Percentiles rank a stretch among this genome's conserved stretches.
Conservation (phyloP, 1,140 invertebrate species). For the Goniozus legneri region DNA sequence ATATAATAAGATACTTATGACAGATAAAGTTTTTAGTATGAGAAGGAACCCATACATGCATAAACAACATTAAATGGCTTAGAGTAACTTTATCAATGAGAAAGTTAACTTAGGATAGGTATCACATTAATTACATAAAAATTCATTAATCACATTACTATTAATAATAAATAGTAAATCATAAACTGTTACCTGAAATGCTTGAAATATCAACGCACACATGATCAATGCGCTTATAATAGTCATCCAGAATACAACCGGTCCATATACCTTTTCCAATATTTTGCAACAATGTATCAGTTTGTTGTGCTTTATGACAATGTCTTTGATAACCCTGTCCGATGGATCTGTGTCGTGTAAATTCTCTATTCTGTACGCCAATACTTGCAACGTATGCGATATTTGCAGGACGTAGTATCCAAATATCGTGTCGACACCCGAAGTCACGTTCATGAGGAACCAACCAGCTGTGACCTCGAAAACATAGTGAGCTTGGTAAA, state of each 20-base stretch:
- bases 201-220: conserved; percentile 31
- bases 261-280: conserved; percentile 26
- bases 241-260: conserved; percentile 20
- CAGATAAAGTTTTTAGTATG: too few relatives aligned
- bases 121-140: too few relatives aligned
- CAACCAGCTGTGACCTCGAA: conserved; percentile 13
- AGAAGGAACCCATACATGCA: too few relatives aligned
- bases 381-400: conserved; percentile 7
- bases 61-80: too few relatives aligned
- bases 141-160: too few relatives aligned
- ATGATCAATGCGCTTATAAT: conserved; percentile 24
- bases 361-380: background rate
- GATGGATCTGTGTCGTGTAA: background rate
- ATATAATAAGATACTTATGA: background rate
- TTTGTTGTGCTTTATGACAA: conserved; percentile 10
- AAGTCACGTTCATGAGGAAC: conserved; percentile 16
- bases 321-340: conserved; percentile 11
- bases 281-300: conserved; percentile 15
- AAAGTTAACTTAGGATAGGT: too few relatives aligned
- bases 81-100: too few relatives aligned
- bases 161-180: too few relatives aligned
- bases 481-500: conserved; percentile 20
- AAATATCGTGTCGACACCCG: conserved; percentile 28
- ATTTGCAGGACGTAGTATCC: conserved; percentile 30
- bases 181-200: conserved; percentile 20